Evolutionary conservation across 2,113 vertebrate genomes (phyloP).

Genomic region (Pseudonaja textilis): DNA sequence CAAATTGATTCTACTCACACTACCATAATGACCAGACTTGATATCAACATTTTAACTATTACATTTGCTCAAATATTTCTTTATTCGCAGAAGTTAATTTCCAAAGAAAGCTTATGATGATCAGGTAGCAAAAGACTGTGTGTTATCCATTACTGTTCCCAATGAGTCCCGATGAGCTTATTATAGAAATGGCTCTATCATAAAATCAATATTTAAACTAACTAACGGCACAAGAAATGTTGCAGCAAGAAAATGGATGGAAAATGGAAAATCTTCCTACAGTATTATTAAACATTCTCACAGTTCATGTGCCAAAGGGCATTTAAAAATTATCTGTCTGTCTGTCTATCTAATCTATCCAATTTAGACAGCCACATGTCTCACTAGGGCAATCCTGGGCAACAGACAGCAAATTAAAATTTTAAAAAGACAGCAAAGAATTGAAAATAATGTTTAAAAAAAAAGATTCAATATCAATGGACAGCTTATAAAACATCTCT

Average conservation of each 20-base stretch:
- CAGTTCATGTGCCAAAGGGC: not conserved
- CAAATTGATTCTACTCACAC: not conserved
- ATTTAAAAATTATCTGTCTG: not conserved
- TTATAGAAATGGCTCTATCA: not conserved
- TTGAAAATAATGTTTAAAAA: not conserved
- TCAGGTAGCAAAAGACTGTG: not conserved
- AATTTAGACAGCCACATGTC: not conserved
- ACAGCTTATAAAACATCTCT: not conserved
- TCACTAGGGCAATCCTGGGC: not conserved
- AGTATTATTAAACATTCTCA: not conserved
- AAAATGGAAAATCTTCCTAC: not conserved
- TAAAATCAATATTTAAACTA: not conserved
- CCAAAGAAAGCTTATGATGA: not conserved
- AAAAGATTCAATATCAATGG: not conserved
- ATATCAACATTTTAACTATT: not conserved
- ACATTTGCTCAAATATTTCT: not conserved
- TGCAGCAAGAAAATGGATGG: not conserved
- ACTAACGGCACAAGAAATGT: not conserved
- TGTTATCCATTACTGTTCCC: not conserved
- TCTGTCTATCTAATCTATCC: not conserved
- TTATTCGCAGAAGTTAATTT: not conserved
- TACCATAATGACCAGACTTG: not conserved
- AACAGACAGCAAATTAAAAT: not conserved
- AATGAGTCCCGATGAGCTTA: not conserved
- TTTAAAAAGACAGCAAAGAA: not conserved